These are phyloP conservation scores for Helleia helle DNA, from an alignment of 2,888 invertebrate species.

Conservation along the genomic window DNA sequence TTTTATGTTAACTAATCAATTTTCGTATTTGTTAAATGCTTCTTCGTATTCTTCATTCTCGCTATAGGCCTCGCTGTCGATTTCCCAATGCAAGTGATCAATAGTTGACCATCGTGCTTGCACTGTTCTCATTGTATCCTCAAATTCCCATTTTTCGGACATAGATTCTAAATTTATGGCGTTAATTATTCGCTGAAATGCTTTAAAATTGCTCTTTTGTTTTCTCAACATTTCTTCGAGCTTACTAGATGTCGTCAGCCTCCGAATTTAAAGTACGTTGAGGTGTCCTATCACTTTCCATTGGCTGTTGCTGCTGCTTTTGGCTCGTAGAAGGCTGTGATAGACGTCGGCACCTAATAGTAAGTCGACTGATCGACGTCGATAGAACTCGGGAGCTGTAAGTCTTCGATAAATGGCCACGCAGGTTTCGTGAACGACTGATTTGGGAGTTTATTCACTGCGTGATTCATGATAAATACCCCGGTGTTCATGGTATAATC, in stretches of 20 bases:
- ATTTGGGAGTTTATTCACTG: slow-evolving; percentile 10
- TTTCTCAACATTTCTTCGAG: slow-evolving; percentile 3
- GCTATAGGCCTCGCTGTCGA: background rate
- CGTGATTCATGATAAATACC: slow-evolving; percentile 13
- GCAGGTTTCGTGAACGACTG: slow-evolving; percentile 8
- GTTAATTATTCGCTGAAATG: background rate
- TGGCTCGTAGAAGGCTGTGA: too few relatives aligned
- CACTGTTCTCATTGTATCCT: background rate
- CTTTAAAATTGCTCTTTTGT: background rate
- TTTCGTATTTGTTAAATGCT: background rate
- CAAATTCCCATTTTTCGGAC: slow-evolving; percentile 4
- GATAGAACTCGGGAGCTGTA: too few relatives aligned
- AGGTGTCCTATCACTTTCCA: too few relatives aligned
- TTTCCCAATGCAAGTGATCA: slow-evolving; percentile 7
- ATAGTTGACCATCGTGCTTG: background rate
- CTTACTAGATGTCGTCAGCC: background rate
- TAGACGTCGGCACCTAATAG: too few relatives aligned
- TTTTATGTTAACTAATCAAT: background rate
- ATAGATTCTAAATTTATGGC: background rate
- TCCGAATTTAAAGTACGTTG: too few relatives aligned
- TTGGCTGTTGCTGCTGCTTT: too few relatives aligned
- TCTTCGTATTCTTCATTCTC: background rate
- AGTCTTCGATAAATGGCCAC: slow-evolving; percentile 4
- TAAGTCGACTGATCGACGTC: too few relatives aligned
- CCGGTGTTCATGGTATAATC: slow-evolving; percentile 10